These are phyloP conservation scores for Rhingia campestris DNA, from an alignment of 2,888 invertebrate species.

Conservation along the genomic window DNA sequence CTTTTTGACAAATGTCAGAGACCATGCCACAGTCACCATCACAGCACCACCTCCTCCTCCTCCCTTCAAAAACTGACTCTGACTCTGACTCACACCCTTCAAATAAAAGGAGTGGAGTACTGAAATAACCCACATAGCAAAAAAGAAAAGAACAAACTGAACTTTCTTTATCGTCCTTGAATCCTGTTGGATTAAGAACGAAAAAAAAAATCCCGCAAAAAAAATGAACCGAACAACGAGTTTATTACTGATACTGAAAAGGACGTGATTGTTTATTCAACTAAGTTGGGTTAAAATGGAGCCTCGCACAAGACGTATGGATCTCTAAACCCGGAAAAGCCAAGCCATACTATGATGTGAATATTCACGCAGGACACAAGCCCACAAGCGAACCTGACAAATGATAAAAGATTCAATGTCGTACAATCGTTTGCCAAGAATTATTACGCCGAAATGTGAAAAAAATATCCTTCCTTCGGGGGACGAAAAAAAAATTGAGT, in stretches of 20 bases:
- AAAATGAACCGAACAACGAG: conserved; percentile 48
- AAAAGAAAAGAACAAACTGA: conserved; percentile 39
- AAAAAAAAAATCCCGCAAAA: neutral
- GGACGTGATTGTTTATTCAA: conserved; percentile 74
- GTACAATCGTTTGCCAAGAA: conserved; percentile 64
- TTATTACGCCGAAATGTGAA: conserved; percentile 59
- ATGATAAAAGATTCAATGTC: conserved; percentile 70
- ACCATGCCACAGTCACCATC: conserved; percentile 19
- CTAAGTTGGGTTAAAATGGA: conserved; percentile 61
- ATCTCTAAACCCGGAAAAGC: neutral
- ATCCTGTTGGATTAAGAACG: neutral
- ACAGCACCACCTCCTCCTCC: conserved; percentile 2
- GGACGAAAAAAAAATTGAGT: conserved; percentile 47
- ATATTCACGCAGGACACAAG: conserved; percentile 27
- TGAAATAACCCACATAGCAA: neutral
- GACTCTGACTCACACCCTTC: too few relatives aligned
- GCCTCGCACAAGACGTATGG: conserved; percentile 15
- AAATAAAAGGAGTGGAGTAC: neutral
- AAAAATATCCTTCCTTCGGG: conserved; percentile 57
- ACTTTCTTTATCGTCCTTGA: conserved; percentile 25
- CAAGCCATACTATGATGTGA: neutral
- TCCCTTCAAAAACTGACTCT: neutral
- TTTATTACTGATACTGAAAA: conserved; percentile 67
- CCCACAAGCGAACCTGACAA: conserved; percentile 24
- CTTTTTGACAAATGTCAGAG: conserved; percentile 72